Conservation (phyloP, 2,113 vertebrate genomes). For the Hippocampus guttulatus region DNA sequence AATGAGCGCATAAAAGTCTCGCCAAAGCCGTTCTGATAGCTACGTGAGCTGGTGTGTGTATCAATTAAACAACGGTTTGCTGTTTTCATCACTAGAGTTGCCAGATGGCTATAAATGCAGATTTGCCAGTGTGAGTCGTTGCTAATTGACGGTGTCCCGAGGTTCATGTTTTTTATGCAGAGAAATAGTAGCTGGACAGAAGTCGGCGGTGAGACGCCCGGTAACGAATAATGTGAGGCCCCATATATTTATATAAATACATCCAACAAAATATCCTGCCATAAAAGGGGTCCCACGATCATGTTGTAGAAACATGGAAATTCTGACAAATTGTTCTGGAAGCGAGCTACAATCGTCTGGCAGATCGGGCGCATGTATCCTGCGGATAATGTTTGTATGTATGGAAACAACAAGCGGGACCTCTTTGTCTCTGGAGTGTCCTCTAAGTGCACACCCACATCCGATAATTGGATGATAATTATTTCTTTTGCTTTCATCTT, state of each 20-base stretch:
- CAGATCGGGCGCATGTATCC: no score
- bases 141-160: conserved; percentile 44
- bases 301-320: no score
- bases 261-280: no score
- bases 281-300: no score
- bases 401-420: no score
- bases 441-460: background rate
- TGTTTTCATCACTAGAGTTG: conserved; percentile 47
- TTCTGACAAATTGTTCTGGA: no score
- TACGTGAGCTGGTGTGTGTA: conserved; percentile 6
- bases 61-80: conserved; percentile 41
- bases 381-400: no score
- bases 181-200: conserved; percentile 14
- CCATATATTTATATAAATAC: no score
- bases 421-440: no score
- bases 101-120: conserved; percentile 51
- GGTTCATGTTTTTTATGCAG: conserved; percentile 41
- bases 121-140: conserved; percentile 40
- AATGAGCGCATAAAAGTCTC: background rate
- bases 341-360: no score
- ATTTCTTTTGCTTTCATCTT: no score
- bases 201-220: background rate
- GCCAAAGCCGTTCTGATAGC: background rate
- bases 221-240: background rate
- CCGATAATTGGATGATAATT: no score